These are phyloP conservation scores for Nasonovia ribisnigri DNA, from an alignment of 2,888 invertebrate species.

Conservation along the genomic window DNA sequence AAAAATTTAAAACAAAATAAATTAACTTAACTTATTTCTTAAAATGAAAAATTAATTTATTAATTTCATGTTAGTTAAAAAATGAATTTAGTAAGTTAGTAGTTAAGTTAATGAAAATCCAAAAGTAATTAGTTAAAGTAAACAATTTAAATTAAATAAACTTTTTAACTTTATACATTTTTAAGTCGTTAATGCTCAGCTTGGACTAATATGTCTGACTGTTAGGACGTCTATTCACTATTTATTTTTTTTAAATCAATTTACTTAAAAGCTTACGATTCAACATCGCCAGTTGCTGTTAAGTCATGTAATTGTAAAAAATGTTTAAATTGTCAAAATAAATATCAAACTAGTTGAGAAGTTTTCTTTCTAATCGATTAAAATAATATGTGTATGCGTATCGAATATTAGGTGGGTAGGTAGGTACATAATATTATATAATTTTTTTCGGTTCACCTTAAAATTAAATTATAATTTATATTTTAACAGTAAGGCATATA, in stretches of 20 bases:
- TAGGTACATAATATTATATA: not conserved
- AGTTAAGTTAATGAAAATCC: no score
- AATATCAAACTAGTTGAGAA: not conserved
- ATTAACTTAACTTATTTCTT: no score
- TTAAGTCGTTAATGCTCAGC: no score
- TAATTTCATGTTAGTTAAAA: no score
- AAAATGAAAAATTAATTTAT: no score
- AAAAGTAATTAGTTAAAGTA: no score
- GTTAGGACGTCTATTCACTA: not conserved
- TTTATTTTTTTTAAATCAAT: not conserved
- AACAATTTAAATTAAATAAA: no score
- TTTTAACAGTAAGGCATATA: not conserved
- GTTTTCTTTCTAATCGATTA: not conserved
- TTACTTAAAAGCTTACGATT: not conserved
- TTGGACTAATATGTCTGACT: no score
- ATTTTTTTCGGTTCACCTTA: not conserved
- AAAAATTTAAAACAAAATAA: no score
- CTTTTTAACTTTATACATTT: no score
- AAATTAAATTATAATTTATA: not conserved
- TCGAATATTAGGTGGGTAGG: not conserved
- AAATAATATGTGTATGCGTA: not conserved
- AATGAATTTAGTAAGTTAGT: no score
- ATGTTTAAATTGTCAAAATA: not conserved
- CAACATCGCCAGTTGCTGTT: not conserved
- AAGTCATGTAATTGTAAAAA: not conserved